Conservation (phyloP, 2,113 vertebrate species). For the Ctenomys sociabilis region DNA sequence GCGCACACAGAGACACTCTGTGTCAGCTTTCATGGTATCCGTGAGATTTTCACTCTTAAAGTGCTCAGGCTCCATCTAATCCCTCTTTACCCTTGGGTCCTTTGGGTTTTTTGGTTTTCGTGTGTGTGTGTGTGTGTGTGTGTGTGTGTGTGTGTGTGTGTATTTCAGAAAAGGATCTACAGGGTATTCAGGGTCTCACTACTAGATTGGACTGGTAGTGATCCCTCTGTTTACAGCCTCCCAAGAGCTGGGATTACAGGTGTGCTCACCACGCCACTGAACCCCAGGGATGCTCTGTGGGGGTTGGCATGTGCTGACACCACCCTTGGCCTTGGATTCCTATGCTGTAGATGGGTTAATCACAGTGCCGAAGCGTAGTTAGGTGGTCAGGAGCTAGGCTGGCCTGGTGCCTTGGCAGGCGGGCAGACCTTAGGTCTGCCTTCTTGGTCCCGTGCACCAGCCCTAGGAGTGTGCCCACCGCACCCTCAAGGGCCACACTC, state of each 20-base stretch:
- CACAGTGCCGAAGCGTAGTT: background rate
- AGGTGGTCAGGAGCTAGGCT: background rate
- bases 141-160: too few species aligned
- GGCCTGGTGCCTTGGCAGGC: rapidly evolving
- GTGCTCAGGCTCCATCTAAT: background rate
- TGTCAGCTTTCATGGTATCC: background rate
- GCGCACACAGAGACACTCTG: background rate
- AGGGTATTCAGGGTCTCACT: too few species aligned
- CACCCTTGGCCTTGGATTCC: background rate
- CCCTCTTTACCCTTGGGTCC: background rate
- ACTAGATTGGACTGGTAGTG: too few species aligned
- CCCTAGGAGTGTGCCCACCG: background rate
- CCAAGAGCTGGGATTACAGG: too few species aligned
- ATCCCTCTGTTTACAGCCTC: too few species aligned
- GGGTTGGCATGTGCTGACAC: background rate
- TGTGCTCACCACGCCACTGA: too few species aligned
- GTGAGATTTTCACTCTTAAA: background rate
- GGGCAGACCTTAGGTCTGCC: background rate
- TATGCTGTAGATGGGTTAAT: background rate
- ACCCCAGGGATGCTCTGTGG: background rate
- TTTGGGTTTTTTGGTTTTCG: too few species aligned
- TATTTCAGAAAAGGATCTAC: too few species aligned
- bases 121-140: too few species aligned
- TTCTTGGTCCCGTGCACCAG: background rate
- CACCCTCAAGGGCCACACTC: background rate